These are phyloP conservation scores for Mystacides longicornis DNA, from an alignment of 2,888 invertebrate species.

Conservation along the genomic window DNA sequence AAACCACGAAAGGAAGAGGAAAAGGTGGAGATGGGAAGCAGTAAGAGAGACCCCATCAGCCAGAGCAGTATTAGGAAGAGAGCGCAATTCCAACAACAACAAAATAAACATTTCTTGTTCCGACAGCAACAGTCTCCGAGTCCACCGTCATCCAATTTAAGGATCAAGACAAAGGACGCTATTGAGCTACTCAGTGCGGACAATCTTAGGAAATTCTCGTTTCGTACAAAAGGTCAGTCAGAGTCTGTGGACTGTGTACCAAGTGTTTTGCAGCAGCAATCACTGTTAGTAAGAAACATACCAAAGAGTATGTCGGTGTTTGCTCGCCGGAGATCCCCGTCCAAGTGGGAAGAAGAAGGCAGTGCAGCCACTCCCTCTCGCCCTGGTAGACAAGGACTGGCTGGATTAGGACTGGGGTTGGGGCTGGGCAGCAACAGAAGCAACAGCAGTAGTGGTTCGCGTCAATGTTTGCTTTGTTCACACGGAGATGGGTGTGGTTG, in stretches of 20 bases:
- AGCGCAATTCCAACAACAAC: constrained; percentile 29
- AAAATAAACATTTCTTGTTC: constrained; percentile 22
- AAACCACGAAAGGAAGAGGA: constrained; percentile 28
- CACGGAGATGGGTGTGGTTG: constrained; percentile 16
- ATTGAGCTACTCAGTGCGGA: constrained; percentile 25
- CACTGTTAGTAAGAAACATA: constrained; percentile 37
- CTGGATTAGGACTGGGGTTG: neutral
- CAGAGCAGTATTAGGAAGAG: constrained; percentile 34
- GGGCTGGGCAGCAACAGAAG: constrained; percentile 15
- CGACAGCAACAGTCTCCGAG: constrained; percentile 24
- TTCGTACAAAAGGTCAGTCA: constrained; percentile 25
- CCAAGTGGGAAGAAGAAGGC: constrained; percentile 15
- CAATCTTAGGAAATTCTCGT: constrained; percentile 22
- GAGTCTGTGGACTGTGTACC: constrained; percentile 12
- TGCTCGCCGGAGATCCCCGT: constrained; percentile 11
- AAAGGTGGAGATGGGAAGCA: neutral
- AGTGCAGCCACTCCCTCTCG: constrained; percentile 9
- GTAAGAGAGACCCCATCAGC: constrained; percentile 14
- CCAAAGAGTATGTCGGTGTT: constrained; percentile 42
- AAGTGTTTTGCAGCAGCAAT: neutral
- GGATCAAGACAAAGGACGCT: constrained; percentile 22
- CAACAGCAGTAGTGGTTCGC: constrained; percentile 19
- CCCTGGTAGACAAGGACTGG: constrained; percentile 7
- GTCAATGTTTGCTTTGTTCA: constrained; percentile 25
- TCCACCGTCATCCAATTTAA: constrained; percentile 26